These are phyloP conservation scores for Watsonalla binaria DNA, from an alignment of 2,888 invertebrate species.

Conservation along the genomic window DNA sequence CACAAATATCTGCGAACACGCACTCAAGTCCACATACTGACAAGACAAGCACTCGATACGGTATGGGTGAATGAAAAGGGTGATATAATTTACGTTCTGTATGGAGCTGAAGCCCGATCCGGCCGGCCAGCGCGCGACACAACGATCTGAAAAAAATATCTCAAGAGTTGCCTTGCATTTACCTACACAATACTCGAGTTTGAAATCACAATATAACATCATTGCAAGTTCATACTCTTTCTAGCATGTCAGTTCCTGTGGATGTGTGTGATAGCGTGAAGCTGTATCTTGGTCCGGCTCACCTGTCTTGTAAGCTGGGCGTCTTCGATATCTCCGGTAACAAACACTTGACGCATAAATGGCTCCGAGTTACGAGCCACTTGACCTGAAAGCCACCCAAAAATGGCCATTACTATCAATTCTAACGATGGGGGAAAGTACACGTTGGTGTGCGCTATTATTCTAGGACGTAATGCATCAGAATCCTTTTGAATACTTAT, in stretches of 20 bases:
- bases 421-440: constrained; percentile 16
- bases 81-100: constrained; percentile 60
- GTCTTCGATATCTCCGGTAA: constrained; percentile 82
- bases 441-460: no score
- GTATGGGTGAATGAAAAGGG: constrained; percentile 23
- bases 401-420: constrained; percentile 55
- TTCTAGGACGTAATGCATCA: no score
- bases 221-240: constrained; percentile 63
- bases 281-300: constrained; percentile 37
- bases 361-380: constrained; percentile 98
- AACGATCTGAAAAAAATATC: constrained; percentile 66
- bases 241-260: constrained; percentile 10
- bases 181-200: constrained; percentile 34
- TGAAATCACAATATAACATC: constrained; percentile 46
- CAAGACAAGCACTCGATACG: constrained; percentile 9
- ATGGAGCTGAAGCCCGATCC: constrained; percentile 49
- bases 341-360: constrained; percentile 96
- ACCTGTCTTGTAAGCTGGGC: constrained; percentile 83
- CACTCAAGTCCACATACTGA: constrained; percentile 6
- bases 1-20: constrained; percentile 87
- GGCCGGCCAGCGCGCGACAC: constrained; percentile 42
- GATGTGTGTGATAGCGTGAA: constrained; percentile 9
- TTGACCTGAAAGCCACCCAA: constrained; percentile 79
- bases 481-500: no score
- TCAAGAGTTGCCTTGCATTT: constrained; percentile 57